Evolutionary conservation across 2,113 vertebrate genomes (phyloP).

Genomic region (Sprattus sprattus): DNA sequence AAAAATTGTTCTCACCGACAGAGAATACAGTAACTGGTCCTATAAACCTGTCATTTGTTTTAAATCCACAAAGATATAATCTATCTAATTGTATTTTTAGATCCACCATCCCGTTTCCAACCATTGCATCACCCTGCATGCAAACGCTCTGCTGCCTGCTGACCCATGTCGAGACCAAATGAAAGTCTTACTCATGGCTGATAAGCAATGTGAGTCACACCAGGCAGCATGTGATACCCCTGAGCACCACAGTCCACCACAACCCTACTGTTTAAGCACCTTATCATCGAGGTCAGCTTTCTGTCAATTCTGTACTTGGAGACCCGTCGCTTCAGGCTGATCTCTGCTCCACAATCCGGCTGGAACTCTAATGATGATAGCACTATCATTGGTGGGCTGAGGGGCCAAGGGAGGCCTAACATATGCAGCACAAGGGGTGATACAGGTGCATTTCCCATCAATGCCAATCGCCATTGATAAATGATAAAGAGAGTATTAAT

Average conservation of each 20-base stretch:
- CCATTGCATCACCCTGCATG: background rate
- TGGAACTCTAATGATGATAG: background rate
- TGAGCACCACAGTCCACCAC: background rate
- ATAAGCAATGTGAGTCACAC: background rate
- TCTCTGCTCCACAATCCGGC: background rate
- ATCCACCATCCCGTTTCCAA: background rate
- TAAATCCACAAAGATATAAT: background rate
- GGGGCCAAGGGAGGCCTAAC: background rate
- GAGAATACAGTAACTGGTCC: background rate
- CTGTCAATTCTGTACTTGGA: background rate
- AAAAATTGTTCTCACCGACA: background rate
- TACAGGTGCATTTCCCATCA: background rate
- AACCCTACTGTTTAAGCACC: background rate
- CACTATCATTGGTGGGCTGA: background rate
- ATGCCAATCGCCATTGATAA: background rate
- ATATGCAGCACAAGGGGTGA: background rate
- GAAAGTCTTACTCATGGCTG: background rate
- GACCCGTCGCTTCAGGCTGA: background rate
- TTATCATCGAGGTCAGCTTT: background rate
- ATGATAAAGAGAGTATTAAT: background rate
- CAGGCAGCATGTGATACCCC: background rate
- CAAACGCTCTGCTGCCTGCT: background rate
- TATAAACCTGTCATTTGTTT: background rate
- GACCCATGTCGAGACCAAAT: background rate
- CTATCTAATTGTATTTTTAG: background rate